phyloP scores from a whole-genome alignment of 2,888 invertebrate species.

The Troides oblongomaculatus region DNA sequence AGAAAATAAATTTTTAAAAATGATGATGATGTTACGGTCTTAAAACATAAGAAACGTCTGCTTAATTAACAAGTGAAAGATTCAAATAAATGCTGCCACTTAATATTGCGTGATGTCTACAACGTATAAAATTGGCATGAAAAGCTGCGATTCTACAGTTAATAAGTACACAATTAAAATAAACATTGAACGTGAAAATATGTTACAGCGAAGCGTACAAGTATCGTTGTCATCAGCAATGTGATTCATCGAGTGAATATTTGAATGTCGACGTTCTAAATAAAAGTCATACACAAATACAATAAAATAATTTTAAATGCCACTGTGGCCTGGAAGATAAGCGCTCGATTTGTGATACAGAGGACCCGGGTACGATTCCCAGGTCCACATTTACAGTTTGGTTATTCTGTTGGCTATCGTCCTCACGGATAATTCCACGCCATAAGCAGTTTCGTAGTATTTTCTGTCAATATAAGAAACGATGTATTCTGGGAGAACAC shows the following conservation, averaged over 20 bases:
- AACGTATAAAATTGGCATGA: constrained; percentile 16
- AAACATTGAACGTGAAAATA: constrained; percentile 17
- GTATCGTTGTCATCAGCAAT: neutral
- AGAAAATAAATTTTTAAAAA: neutral
- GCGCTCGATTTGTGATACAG: too few species aligned
- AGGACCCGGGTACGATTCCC: too few species aligned
- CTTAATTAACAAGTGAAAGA: neutral
- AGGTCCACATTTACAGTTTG: too few species aligned
- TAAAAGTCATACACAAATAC: too few species aligned
- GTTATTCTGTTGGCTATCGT: too few species aligned
- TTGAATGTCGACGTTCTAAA: neutral
- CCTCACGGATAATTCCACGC: too few species aligned
- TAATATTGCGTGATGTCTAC: constrained; percentile 20
- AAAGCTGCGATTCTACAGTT: constrained; percentile 6
- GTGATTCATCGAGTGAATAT: neutral
- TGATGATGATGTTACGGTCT: too few species aligned
- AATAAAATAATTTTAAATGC: too few species aligned
- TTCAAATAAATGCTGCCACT: neutral
- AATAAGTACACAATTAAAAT: constrained; percentile 1
- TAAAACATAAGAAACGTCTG: neutral
- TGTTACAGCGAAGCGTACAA: neutral
- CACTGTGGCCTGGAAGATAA: too few species aligned
- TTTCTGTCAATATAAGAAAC: too few species aligned
- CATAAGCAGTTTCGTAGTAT: too few species aligned
- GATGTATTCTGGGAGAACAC: too few species aligned